A percentile compares a stretch with the other conserved stretches of the same genome.
Conservation (phyloP, 2,888 invertebrate species). For the Agonopterix arenella region DNA sequence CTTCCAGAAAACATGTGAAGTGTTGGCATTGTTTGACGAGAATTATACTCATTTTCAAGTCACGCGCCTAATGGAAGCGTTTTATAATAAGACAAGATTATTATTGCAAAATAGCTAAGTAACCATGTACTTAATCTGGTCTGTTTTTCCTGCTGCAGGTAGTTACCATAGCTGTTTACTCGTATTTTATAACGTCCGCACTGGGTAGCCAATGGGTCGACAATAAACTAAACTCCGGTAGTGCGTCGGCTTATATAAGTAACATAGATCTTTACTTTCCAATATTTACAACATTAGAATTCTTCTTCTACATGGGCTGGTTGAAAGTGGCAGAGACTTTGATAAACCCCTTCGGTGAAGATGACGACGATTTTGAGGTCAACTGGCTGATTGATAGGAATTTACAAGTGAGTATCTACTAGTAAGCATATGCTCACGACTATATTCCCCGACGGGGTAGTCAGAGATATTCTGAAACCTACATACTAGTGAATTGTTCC, state of each 20-base stretch:
- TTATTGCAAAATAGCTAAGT: too few relatives aligned
- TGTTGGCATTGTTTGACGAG: too few relatives aligned
- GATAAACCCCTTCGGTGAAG: slow-evolving; percentile 95
- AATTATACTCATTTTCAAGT: too few relatives aligned
- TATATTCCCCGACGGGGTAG: too few relatives aligned
- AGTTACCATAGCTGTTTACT: slow-evolving; percentile 94
- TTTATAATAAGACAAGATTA: too few relatives aligned
- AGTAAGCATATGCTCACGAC: too few relatives aligned
- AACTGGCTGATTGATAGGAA: slow-evolving; percentile 96
- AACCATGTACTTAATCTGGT: too few relatives aligned
- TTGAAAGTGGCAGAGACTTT: slow-evolving; percentile 93
- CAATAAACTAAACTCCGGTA: slow-evolving; percentile 53
- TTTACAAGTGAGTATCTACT: slow-evolving; percentile 78
- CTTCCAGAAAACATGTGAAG: too few relatives aligned
- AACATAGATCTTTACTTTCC: slow-evolving; percentile 93
- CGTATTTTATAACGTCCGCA: slow-evolving; percentile 91
- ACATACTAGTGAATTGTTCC: not conserved
- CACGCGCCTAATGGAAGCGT: too few relatives aligned
- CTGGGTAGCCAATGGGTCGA: slow-evolving; percentile 94
- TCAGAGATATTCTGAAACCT: not conserved
- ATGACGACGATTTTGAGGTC: slow-evolving; percentile 94
- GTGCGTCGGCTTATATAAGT: slow-evolving; percentile 56
- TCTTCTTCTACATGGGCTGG: slow-evolving; percentile 94
- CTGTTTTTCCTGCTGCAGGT: slow-evolving; percentile 68
- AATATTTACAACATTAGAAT: slow-evolving; percentile 91